phyloP scores from a whole-genome alignment of 2,113 vertebrate species.

The Scophthalmus maximus region DNA sequence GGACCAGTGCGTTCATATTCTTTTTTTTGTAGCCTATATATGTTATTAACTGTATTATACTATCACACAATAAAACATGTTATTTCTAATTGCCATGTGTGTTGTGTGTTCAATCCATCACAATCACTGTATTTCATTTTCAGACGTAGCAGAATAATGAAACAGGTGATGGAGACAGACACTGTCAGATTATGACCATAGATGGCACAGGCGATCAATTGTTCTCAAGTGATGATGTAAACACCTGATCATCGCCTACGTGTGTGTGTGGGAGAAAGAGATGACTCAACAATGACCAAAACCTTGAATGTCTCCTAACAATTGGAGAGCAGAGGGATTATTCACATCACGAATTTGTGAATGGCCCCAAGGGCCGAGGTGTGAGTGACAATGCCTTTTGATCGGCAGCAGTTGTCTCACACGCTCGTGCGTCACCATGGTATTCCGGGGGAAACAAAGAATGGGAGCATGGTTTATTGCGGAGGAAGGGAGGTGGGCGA shows the following conservation, averaged over 20 bases:
- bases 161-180: neutral
- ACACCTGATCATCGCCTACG: neutral
- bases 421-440: constrained; percentile 6
- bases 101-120: neutral
- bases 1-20: constrained; percentile 71
- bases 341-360: constrained; percentile 3
- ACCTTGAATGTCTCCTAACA: constrained; percentile 6
- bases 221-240: constrained; percentile 18
- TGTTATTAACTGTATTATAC: neutral
- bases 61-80: constrained; percentile 25
- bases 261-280: constrained; percentile 33
- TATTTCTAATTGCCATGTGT: constrained; percentile 11
- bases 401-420: neutral
- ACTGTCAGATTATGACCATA: neutral
- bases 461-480: neutral
- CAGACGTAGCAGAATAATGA: neutral
- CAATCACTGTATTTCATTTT: neutral
- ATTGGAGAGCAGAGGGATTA: neutral
- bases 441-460: constrained; percentile 13
- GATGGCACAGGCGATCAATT: constrained; percentile 2
- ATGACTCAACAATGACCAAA: constrained; percentile 44
- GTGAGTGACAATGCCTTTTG: constrained; percentile 21
- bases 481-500: neutral
- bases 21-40: constrained; percentile 22
- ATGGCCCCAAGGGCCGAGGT: constrained; percentile 1